Percentiles rank a stretch among this genome's conserved stretches.
Evolutionary conservation across 2,888 invertebrate genomes (phyloP).

Genomic region (Thera britannica): DNA sequence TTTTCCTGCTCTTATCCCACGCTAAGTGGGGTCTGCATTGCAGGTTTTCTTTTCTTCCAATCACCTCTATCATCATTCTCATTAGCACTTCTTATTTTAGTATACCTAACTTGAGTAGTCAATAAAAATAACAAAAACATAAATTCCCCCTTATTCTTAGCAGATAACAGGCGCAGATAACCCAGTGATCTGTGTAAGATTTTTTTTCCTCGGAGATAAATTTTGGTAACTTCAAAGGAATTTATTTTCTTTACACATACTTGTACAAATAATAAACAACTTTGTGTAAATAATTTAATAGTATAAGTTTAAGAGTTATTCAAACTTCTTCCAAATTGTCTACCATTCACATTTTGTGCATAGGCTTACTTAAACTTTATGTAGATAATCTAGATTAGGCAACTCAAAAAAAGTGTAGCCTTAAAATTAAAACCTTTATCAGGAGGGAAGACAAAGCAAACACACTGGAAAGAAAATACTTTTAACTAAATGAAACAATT

Average conservation of each 20-base stretch:
- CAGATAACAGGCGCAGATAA: too few relatives aligned
- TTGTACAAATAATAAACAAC: background rate
- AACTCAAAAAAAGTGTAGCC: background rate
- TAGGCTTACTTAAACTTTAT: background rate
- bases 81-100: too few relatives aligned
- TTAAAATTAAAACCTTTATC: background rate
- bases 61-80: too few relatives aligned
- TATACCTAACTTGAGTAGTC: too few relatives aligned
- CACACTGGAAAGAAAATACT: background rate
- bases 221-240: background rate
- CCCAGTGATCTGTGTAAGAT: too few relatives aligned
- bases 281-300: conserved; percentile 2
- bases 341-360: background rate
- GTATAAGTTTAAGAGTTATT: background rate
- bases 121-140: too few relatives aligned
- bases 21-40: too few relatives aligned
- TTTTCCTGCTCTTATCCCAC: too few relatives aligned
- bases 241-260: background rate
- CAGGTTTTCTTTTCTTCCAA: too few relatives aligned
- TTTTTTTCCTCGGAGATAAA: too few relatives aligned
- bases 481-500: background rate
- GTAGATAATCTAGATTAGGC: background rate
- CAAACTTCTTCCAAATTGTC: background rate
- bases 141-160: too few relatives aligned
- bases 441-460: background rate